Conservation (phyloP, 2,113 vertebrate species). For the Pavo muticus region DNA sequence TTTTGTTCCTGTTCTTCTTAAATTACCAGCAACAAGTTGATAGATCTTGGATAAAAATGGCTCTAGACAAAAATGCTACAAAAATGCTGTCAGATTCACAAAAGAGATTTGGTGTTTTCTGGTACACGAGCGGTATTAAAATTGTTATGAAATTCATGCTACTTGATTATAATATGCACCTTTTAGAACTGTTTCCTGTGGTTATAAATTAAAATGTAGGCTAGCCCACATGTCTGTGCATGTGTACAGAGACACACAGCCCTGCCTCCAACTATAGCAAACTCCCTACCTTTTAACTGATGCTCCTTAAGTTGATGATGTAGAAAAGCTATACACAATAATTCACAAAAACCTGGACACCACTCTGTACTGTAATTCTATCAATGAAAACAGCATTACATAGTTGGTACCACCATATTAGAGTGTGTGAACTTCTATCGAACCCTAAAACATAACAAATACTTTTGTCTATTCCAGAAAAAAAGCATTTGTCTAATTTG, state of each 20-base stretch:
- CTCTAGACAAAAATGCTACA: neutral
- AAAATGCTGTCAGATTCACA: neutral
- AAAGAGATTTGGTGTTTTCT: neutral
- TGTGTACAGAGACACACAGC: accelerated
- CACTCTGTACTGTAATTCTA: neutral
- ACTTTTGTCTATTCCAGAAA: neutral
- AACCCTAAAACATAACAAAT: neutral
- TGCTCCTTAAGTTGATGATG: neutral
- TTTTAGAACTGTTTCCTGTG: neutral
- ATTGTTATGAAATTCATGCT: neutral
- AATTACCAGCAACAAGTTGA: neutral
- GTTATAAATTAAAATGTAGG: neutral
- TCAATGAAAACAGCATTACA: neutral
- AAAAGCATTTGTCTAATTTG: neutral
- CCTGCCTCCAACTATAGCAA: neutral
- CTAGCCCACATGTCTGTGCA: neutral
- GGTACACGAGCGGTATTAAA: neutral
- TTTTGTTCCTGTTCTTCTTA: neutral
- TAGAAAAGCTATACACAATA: neutral
- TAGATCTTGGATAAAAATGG: neutral
- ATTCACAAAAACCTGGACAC: neutral
- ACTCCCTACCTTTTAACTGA: neutral
- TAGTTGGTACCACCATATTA: accelerated
- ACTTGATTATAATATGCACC: neutral
- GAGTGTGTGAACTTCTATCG: neutral